Percentiles rank a stretch among this genome's conserved stretches.
Evolutionary conservation across 37 sponge, comb jelly and placozoan genomes (phyloP).

Genomic region (Crambe crambe): DNA sequence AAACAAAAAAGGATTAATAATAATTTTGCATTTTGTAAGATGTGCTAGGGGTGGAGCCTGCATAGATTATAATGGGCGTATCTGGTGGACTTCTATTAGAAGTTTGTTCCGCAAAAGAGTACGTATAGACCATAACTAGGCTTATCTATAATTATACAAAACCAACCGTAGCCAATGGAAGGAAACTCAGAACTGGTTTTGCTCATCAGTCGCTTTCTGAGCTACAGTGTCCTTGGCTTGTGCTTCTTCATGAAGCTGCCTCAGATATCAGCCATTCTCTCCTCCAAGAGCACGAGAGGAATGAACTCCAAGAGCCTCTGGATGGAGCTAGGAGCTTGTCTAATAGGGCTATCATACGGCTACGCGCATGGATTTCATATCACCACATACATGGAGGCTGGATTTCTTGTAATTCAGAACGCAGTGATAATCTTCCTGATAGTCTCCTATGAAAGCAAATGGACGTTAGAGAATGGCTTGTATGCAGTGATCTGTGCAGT

Average conservation of each 20-base stretch:
- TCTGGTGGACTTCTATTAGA: too few relatives aligned
- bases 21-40: not conserved
- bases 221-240: constrained; percentile 46
- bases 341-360: constrained; percentile 11
- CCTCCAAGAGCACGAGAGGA: constrained; percentile 25
- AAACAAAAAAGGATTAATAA: not conserved
- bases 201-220: constrained; percentile 31
- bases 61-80: too few relatives aligned
- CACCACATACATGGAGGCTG: constrained; percentile 6
- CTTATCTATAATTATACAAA: too few relatives aligned
- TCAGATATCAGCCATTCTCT: constrained; percentile 27
- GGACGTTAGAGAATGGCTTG: not conserved
- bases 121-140: too few relatives aligned
- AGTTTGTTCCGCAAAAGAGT: too few relatives aligned
- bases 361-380: constrained; percentile 7
- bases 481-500: not conserved
- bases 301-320: constrained; percentile 17
- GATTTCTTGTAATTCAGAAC: not conserved
- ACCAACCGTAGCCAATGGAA: too few relatives aligned
- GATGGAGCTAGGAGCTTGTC: constrained; percentile 38
- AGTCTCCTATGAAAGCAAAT: not conserved
- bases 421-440: constrained; percentile 5
- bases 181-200: not conserved
- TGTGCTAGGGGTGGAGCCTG: too few relatives aligned
- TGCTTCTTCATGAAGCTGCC: constrained; percentile 48